Base-by-base conservation (phyloP, 2,797 vertebrate species). In the Scleropages formosus region DNA sequence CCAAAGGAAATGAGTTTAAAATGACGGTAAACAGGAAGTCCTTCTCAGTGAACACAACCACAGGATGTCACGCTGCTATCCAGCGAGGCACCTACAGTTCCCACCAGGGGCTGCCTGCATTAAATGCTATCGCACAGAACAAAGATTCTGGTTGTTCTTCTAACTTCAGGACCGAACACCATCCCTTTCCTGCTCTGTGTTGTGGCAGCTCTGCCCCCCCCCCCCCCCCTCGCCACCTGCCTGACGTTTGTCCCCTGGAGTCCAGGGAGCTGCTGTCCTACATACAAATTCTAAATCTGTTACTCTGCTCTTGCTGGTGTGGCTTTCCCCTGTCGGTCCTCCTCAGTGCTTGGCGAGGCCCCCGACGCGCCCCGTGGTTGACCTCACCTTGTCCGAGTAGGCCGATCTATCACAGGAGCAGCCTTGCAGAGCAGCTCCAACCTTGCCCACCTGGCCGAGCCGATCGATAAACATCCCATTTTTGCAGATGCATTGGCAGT, bases 221-320 rank as follows among this genome's bases (percentile, higher is more conserved):
- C 58, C 27, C 46, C 67, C 49, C 56, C 56, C 68, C 47, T 46
- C 24, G 9, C 58, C 27, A 46, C 67, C 49, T n/a, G 27, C 47
- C 7, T 20, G 26, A 47, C 66, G 8, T 22, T 22, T 7, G 12
- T 20, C 24, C 46, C 66, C 18, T 16, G 68, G 49, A 26, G 68
- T 12, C 68, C 51, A 70, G 47, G 51, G 15, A 53, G 22, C 24
- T 56, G 22, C 68, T 70, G 49, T 47, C 68, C 68, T 15, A 70
- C 65, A 27, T 70, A 27, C 56, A 56, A 11, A 26, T 27, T 49
- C 68, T 70, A 70, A 56, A 70, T 70, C 68, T 53, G 22, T 70
- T 27, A 53, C 70, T 53, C 56, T n/a, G 49, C 53, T 56, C 49
- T 70, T 31, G n/a, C 68, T 53, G 24, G 70, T 56, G 27, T n/a